These are phyloP conservation scores for Diaphora mendica DNA, from an alignment of 2,888 invertebrate genomes.

Conservation along the genomic window DNA sequence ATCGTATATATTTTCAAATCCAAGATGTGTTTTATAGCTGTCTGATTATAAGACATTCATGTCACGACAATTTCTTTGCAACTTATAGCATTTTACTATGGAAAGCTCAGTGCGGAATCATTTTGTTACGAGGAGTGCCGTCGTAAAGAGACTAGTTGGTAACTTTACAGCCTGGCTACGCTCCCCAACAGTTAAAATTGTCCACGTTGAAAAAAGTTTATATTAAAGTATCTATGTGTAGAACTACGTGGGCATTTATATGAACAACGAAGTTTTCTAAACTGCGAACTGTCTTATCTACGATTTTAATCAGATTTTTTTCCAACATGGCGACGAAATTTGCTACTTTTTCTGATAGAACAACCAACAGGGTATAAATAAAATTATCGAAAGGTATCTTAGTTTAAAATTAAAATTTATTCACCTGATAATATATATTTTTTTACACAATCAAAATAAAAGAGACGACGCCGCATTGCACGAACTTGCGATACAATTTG, in stretches of 20 bases:
- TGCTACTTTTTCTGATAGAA: background rate
- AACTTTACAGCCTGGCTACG: constrained; percentile 72
- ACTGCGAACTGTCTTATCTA: background rate
- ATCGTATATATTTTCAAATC: constrained; percentile 7
- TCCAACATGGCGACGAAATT: background rate
- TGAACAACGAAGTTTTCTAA: background rate
- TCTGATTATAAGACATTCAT: constrained; percentile 56
- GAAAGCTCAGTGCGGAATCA: constrained; percentile 73
- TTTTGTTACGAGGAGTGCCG: constrained; percentile 72
- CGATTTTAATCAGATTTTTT: background rate
- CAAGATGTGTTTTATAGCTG: constrained; percentile 18
- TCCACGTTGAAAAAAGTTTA: constrained; percentile 62
- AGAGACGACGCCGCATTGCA: no score
- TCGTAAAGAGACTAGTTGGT: constrained; percentile 78
- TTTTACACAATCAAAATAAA: no score
- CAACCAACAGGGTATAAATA: background rate
- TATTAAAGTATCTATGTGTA: constrained; percentile 19
- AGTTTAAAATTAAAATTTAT: no score
- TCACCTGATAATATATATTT: no score
- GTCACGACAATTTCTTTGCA: constrained; percentile 67
- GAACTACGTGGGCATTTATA: background rate
- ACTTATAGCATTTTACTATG: constrained; percentile 72
- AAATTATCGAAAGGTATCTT: no score
- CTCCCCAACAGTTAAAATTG: constrained; percentile 67
- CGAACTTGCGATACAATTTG: no score